Percentiles rank a stretch among this genome's conserved stretches.
Evolutionary conservation across 2,797 vertebrate genomes (phyloP).

Genomic region (Callimico goeldii): DNA sequence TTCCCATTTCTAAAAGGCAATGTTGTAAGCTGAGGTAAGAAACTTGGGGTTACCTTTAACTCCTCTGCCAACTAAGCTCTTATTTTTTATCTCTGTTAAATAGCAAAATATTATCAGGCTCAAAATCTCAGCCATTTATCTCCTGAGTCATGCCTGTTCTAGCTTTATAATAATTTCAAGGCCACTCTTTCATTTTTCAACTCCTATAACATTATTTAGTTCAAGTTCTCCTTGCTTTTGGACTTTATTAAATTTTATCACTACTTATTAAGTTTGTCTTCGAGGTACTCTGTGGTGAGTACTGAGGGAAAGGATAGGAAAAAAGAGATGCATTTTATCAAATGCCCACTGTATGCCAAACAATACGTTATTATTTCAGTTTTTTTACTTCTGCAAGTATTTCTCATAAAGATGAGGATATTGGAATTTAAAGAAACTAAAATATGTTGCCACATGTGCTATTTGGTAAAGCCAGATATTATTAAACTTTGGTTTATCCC

Average conservation of each 20-base stretch:
- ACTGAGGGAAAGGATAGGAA: not conserved
- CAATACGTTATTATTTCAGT: not conserved
- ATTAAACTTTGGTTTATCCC: not conserved
- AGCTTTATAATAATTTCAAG: not conserved
- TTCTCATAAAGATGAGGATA: not conserved
- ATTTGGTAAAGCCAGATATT: not conserved
- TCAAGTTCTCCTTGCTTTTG: not conserved
- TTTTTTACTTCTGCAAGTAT: not conserved
- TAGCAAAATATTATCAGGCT: not conserved
- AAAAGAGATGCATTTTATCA: not conserved
- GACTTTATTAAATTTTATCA: not conserved
- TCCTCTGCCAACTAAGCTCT: not conserved
- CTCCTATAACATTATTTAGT: not conserved
- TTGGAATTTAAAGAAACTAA: not conserved
- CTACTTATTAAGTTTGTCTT: not conserved
- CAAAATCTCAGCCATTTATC: not conserved
- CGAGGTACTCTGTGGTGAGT: not conserved
- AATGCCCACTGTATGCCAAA: not conserved
- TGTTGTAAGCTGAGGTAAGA: not conserved
- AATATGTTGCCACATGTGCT: not conserved
- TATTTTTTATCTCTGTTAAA: not conserved
- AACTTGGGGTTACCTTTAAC: not conserved
- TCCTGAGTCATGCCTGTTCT: not conserved
- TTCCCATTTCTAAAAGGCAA: not conserved
- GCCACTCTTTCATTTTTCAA: not conserved